Conservation (phyloP, 2,888 invertebrate species). For the Augochlorella aurata region DNA sequence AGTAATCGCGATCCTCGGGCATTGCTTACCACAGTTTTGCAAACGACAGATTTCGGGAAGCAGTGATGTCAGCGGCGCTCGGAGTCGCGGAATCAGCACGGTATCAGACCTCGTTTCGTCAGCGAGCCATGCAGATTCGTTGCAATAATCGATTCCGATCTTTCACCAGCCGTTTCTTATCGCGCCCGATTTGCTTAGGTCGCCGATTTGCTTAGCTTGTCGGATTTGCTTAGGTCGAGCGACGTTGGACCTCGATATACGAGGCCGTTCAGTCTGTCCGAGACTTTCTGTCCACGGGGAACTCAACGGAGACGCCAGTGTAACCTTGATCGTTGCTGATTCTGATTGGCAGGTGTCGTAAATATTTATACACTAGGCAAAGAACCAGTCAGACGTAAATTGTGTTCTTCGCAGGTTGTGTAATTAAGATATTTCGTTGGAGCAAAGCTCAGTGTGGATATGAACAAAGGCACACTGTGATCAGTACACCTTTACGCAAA, state of each 20-base stretch:
- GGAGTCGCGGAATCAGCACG: constrained; percentile 43
- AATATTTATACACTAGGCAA: not conserved
- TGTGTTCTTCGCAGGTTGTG: not conserved
- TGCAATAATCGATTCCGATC: constrained; percentile 30
- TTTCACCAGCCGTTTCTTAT: constrained; percentile 13
- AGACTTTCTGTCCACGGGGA: not conserved
- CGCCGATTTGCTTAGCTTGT: not conserved
- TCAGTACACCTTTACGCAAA: too few species aligned
- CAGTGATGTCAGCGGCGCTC: constrained; percentile 18
- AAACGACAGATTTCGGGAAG: constrained; percentile 22
- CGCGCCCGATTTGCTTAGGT: not conserved
- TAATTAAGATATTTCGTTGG: not conserved
- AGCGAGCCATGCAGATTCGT: constrained; percentile 22
- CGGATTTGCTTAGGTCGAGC: not conserved
- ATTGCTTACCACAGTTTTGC: constrained; percentile 50
- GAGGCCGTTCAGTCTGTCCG: not conserved
- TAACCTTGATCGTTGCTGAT: not conserved
- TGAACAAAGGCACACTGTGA: not conserved
- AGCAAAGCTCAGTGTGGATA: not conserved
- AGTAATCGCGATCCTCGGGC: constrained; percentile 30
- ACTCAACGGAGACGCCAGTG: not conserved
- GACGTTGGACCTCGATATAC: not conserved
- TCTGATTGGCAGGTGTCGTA: not conserved
- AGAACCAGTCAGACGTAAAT: not conserved
- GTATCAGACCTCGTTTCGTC: constrained; percentile 17